Conservation (phyloP, 2,797 vertebrate genomes). For the Melopsittacus undulatus region DNA sequence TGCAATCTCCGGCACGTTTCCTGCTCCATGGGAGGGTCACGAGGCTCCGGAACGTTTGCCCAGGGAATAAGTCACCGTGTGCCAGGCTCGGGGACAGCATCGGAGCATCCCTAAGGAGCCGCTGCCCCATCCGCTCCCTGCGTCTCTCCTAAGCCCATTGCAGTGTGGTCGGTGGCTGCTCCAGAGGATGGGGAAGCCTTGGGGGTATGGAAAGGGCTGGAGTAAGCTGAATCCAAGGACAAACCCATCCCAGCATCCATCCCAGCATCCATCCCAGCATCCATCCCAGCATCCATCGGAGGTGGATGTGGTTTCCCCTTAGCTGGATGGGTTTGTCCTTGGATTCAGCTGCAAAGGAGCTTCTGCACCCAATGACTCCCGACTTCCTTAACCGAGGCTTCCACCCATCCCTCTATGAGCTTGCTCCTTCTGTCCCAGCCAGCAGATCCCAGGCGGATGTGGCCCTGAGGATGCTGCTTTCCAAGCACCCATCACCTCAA, state of each 20-base stretch:
- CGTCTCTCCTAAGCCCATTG: too few species aligned
- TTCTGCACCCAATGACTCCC: background rate
- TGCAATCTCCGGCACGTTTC: background rate
- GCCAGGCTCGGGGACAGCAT: background rate
- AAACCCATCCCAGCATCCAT: too few species aligned
- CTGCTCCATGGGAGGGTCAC: background rate
- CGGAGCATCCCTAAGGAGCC: background rate
- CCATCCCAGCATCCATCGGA: background rate
- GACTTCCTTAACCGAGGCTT: background rate
- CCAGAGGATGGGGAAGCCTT: background rate
- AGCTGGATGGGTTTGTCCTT: background rate
- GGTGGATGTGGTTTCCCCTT: background rate
- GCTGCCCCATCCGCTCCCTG: rapidly evolving
- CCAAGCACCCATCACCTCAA: background rate
- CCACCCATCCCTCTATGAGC: rapidly evolving
- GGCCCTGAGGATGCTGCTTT: background rate
- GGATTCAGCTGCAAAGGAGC: background rate
- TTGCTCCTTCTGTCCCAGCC: background rate
- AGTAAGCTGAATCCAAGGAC: too few species aligned
- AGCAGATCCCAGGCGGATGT: background rate
- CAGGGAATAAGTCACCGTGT: background rate
- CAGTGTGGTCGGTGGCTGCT: background rate
- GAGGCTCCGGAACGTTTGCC: background rate
- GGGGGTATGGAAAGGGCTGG: background rate
- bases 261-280: too few species aligned